These are phyloP conservation scores for Danio kyathit DNA, from an alignment of 2,797 vertebrate species.

Conservation along the genomic window DNA sequence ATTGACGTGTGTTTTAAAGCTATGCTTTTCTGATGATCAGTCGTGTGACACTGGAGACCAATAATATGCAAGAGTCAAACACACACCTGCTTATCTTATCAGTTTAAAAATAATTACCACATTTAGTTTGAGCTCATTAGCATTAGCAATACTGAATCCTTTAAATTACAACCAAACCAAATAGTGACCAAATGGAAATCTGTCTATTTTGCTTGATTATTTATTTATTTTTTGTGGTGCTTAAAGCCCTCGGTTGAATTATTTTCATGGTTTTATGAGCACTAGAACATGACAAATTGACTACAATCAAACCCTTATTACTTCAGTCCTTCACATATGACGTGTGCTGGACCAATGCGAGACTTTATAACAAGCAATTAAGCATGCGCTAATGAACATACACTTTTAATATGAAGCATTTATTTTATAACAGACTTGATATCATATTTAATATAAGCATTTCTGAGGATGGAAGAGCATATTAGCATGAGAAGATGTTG, in stretches of 20 bases:
- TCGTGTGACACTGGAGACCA: constrained; percentile 64
- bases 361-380: not conserved
- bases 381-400: constrained; percentile 40
- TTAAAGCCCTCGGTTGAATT: not conserved
- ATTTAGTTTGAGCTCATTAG: not conserved
- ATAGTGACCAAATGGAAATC: constrained; percentile 3
- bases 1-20: constrained; percentile 73
- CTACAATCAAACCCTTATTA: not conserved
- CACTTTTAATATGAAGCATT: constrained; percentile 30
- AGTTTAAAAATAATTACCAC: too few relatives aligned
- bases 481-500: constrained; percentile 42
- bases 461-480: constrained; percentile 3
- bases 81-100: not conserved
- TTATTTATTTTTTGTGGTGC: not conserved
- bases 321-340: not conserved
- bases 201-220: not conserved
- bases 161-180: constrained; percentile 28
- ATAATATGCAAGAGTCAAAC: constrained; percentile 74
- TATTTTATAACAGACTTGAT: constrained; percentile 22
- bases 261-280: not conserved
- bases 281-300: not conserved
- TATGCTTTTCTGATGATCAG: constrained; percentile 77
- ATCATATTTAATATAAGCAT: not conserved
- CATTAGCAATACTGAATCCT: constrained; percentile 45
- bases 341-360: not conserved